Conservation (phyloP, 2,888 invertebrate genomes). For the Germaria angustata region DNA sequence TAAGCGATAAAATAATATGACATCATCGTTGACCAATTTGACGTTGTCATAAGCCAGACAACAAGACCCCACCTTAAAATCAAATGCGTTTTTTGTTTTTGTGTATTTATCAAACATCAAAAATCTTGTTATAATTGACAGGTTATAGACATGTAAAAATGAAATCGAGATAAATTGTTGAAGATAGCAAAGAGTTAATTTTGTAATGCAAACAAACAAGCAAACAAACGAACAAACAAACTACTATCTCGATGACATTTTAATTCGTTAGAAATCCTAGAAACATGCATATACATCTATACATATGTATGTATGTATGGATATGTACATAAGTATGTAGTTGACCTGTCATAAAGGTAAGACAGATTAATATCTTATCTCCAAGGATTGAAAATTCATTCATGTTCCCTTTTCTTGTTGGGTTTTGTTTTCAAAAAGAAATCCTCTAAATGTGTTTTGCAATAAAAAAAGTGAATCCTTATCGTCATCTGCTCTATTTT, state of each 20-base stretch:
- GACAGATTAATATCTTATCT: conserved; percentile 64
- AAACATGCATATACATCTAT: neutral
- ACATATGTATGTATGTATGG: too few relatives aligned
- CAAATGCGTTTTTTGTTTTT: too few relatives aligned
- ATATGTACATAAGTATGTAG: too few relatives aligned
- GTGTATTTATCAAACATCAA: conserved; percentile 71
- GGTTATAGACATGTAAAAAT: conserved; percentile 72
- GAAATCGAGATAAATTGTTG: conserved; percentile 33
- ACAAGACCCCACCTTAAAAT: conserved; percentile 53
- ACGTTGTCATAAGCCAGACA: conserved; percentile 12
- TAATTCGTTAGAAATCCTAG: conserved; percentile 70
- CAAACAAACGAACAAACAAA: neutral
- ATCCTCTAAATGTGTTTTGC: conserved; percentile 42
- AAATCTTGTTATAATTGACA: conserved; percentile 77
- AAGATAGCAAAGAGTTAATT: conserved; percentile 53
- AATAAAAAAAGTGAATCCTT: conserved; percentile 28
- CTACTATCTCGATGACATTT: conserved; percentile 78
- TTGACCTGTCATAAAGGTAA: conserved; percentile 28
- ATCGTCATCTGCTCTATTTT: conserved; percentile 66
- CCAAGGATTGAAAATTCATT: conserved; percentile 65
- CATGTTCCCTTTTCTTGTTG: conserved; percentile 39
- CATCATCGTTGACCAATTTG: conserved; percentile 33
- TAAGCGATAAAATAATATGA: conserved; percentile 18
- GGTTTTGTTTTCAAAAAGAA: conserved; percentile 1
- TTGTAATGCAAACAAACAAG: conserved; percentile 17